Evolutionary conservation across 2,797 vertebrate species (phyloP), one percentile per base, ranked within the genome.

Genomic region (Sebastes ruberrimus): DNA sequence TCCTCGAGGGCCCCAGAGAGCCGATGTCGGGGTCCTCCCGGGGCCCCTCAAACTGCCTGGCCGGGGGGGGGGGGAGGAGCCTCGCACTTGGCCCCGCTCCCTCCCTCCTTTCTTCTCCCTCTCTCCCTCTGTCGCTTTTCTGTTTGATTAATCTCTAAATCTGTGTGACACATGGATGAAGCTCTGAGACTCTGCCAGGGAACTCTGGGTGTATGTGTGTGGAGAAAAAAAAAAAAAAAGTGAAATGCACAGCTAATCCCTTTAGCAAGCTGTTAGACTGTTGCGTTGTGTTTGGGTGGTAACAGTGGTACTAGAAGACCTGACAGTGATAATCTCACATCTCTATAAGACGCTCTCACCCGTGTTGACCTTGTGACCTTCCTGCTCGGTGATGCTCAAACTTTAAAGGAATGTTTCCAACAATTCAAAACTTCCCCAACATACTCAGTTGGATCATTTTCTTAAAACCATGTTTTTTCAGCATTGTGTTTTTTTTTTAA

Each of bases 101-200:
- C 89, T 86, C 78, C 79, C 86, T 74, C 78, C 64, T 83, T 82
- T 88, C 76, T 63, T 92, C 83, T 86, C 83, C 73, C 71, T 71
- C 92, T 94, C 90, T 89, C 92, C 92, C 85, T 92, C 89, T 94
- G 94, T 94, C 60, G 81, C 88, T 91, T 94, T 90, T 92, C 90
- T 94, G 89, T 95, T 94, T 95, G 93, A 96, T 95, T 96, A 95
- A 96, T 96, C 95, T 93, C 93, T 94, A 94, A 95, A 95, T 96
- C 95, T 90, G 92, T 91, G 89, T 84, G 91, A 95, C 94, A 95
- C 93, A 90, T 92, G 94, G 92, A 87, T 70, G 35, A 87, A 83
- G 87, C 86, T 88, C 74, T 33, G 76, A 81, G 66, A 74, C 74
- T 56, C 68, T 84, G 85, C 86, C 89, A 90, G 81, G 33, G 64